phyloP scores from a whole-genome alignment of 2,888 invertebrate genomes.

The Boloria selene region DNA sequence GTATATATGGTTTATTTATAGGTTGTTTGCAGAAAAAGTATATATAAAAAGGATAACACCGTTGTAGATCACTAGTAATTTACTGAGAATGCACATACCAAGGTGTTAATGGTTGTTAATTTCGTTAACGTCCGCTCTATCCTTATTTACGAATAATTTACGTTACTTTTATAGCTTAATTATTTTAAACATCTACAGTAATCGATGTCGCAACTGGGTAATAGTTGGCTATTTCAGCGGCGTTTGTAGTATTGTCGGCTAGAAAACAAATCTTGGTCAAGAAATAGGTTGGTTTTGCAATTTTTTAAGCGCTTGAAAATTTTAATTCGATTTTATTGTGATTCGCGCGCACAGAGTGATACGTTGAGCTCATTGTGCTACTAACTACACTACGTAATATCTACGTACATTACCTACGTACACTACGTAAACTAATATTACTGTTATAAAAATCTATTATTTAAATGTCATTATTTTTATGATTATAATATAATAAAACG shows the following conservation, averaged over 20 bases:
- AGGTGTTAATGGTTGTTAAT: conserved; percentile 29
- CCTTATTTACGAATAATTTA: conserved; percentile 31
- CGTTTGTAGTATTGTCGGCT: conserved; percentile 39
- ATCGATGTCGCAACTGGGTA: conserved; percentile 46
- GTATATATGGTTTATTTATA: no score
- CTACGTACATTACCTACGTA: no score
- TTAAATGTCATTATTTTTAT: no score
- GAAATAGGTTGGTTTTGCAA: conserved; percentile 39
- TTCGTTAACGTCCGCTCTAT: conserved; percentile 23
- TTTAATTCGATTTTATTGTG: conserved; percentile 1
- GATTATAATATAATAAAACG: no score
- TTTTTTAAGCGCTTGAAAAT: conserved; percentile 34
- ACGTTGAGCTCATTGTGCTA: neutral
- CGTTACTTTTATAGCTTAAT: conserved; percentile 45
- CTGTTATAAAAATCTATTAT: no score
- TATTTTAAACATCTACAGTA: conserved; percentile 45
- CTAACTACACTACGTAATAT: no score
- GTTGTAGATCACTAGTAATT: conserved; percentile 28
- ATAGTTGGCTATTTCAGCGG: conserved; percentile 26
- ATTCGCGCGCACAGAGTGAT: neutral
- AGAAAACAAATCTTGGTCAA: conserved; percentile 41
- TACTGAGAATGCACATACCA: conserved; percentile 21
- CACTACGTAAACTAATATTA: no score
- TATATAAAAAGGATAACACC: conserved; percentile 2
- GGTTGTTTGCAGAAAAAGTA: neutral